Base-by-base conservation (phyloP, 1,140 invertebrate genomes). In the Macrobrachium nipponense region DNA sequence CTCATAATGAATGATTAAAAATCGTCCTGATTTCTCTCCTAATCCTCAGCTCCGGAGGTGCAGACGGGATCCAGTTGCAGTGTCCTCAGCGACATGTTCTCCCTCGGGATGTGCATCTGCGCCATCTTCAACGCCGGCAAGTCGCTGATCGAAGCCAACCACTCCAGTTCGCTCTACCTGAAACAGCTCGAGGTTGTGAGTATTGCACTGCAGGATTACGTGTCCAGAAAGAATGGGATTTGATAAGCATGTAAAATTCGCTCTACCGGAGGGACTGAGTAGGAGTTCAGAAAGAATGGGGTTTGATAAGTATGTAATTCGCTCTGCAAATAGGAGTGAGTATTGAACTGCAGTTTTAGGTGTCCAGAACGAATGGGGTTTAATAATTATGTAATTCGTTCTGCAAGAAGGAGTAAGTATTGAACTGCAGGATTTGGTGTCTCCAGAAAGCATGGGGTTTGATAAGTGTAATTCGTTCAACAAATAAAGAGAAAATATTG, bases 1-100 rank as follows among this genome's bases (percentile, higher is more conserved):
- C 18, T 15, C 0, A n/a, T 43, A n/a, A 3, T 43, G n/a, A 43
- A 23, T 75, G 17, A n/a, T 44, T n/a, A n/a, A n/a, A 23, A 27
- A 20, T 27, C 7, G 8, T 44, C 23, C 36, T 36, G 0, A 8
- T 44, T n/a, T 62, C 68, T 72, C 20, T 36, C 59, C 58, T 1
- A 92, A 96, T 36, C 59, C 58, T 1, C 92, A 96, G 96, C 97
- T 60, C 97, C 97, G 0, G 97, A 98, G 93, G 94, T 97, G 64
- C 97, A 98, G 91, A 93, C 94, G 15, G 94, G 94, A 79, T 96
- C 96, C 77, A 93, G 94, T 23, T 97, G 95, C 91, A 96, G 94
- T 89, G 95, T 96, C 58, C 92, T 95, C 17, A 97, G 96, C 89
- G 98, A 99, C 91, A 98, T 99, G 96, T 99, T 96, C 92, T 97